Evolutionary conservation across 2,888 invertebrate genomes (phyloP).

Genomic region (Thecophora atra): DNA sequence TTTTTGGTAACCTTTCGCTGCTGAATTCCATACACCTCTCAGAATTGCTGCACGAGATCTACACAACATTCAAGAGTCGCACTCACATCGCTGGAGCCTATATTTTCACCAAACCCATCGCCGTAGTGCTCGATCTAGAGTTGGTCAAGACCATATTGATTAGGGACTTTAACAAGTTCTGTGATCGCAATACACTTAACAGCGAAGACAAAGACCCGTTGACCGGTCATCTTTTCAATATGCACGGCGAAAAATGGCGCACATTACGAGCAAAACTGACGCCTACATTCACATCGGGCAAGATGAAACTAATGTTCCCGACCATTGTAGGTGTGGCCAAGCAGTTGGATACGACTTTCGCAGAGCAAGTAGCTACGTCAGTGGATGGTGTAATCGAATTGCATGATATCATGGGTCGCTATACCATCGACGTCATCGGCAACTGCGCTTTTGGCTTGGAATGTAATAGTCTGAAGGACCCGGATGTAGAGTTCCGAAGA

Average conservation of each 20-base stretch:
- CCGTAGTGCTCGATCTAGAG: slow-evolving; percentile 56
- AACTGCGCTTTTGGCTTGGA: slow-evolving; percentile 66
- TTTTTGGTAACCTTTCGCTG: slow-evolving; percentile 50
- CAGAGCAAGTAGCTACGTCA: slow-evolving; percentile 26
- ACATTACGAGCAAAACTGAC: slow-evolving; percentile 64
- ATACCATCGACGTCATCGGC: slow-evolving; percentile 68
- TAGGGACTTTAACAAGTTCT: slow-evolving; percentile 63
- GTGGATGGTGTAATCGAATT: slow-evolving; percentile 56
- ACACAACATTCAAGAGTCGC: slow-evolving; percentile 51
- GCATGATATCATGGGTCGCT: slow-evolving; percentile 64
- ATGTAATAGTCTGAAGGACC: slow-evolving; percentile 64
- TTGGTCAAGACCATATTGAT: slow-evolving; percentile 59
- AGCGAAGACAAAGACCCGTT: slow-evolving; percentile 59
- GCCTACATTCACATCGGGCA: slow-evolving; percentile 68
- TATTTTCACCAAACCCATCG: slow-evolving; percentile 51
- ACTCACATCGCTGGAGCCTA: slow-evolving; percentile 52
- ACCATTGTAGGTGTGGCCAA: slow-evolving; percentile 57
- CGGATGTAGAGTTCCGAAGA: slow-evolving; percentile 59
- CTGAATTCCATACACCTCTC: slow-evolving; percentile 45
- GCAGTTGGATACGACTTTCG: slow-evolving; percentile 46
- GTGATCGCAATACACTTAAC: slow-evolving; percentile 53
- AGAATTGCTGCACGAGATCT: slow-evolving; percentile 51
- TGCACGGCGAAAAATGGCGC: slow-evolving; percentile 66
- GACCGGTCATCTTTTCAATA: slow-evolving; percentile 55
- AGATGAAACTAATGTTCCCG: slow-evolving; percentile 67